Evolutionary conservation across 2,797 vertebrate genomes (phyloP).

Genomic region (Acrossocheilus wenchowensis): DNA sequence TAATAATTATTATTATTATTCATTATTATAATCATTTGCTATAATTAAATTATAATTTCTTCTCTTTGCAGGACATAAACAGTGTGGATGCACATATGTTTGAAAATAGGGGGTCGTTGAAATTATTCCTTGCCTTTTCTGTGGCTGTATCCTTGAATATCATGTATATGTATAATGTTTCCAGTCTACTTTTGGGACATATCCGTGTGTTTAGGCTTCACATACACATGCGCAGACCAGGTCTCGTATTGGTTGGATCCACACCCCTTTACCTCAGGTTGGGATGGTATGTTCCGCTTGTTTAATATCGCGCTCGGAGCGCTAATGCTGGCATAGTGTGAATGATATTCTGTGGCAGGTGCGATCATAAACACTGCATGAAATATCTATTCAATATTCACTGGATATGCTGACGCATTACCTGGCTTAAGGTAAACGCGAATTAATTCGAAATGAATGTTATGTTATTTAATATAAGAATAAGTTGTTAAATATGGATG

Average conservation of each 20-base stretch:
- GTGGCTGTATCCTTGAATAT: not conserved
- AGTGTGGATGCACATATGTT: not conserved
- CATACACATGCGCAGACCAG: not conserved
- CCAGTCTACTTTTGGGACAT: too few relatives aligned
- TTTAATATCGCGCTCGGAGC: not conserved
- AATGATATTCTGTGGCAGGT: not conserved
- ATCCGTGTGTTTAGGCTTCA: not conserved
- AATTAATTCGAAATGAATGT: not conserved
- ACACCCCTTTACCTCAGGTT: not conserved
- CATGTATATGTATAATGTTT: not conserved
- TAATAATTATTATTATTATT: not conserved
- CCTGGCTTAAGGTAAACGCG: constrained; percentile 25
- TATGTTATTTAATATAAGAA: not conserved
- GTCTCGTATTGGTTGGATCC: not conserved
- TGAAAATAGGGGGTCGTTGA: not conserved
- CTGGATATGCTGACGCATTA: constrained; percentile 1
- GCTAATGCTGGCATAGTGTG: not conserved
- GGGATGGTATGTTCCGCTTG: constrained; percentile 28
- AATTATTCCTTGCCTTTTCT: not conserved
- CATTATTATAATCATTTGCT: not conserved
- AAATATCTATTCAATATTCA: not conserved
- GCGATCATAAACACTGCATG: not conserved
- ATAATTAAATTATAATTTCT: not conserved
- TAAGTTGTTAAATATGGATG: not conserved
- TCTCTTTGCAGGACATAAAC: not conserved